Evolutionary conservation across 2,797 vertebrate genomes (phyloP).

Genomic region (Denticeps clupeoides): DNA sequence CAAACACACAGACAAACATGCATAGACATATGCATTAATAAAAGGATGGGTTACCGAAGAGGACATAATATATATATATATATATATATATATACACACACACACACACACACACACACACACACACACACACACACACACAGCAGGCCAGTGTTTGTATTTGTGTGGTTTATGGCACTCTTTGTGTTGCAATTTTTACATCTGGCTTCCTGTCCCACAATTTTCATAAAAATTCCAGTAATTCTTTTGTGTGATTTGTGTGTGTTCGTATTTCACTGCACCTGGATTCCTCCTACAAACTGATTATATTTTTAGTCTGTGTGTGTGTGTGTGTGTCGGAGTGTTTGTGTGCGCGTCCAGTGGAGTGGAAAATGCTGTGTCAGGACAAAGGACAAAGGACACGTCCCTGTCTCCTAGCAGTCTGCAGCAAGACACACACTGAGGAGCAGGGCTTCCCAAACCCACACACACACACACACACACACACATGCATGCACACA

Average conservation of each 20-base stretch:
- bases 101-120: background rate
- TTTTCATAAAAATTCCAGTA: too few relatives aligned
- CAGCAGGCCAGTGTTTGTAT: too few relatives aligned
- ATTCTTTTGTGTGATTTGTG: slow-evolving; percentile 9
- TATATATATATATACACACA: background rate
- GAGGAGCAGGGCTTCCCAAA: slow-evolving; percentile 4
- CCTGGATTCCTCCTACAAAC: too few relatives aligned
- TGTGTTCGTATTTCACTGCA: too few relatives aligned
- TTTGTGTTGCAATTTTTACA: too few relatives aligned
- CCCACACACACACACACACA: background rate
- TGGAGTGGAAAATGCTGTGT: slow-evolving; percentile 11
- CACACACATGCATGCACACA: background rate
- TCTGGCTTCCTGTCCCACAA: too few relatives aligned
- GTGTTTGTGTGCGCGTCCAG: background rate
- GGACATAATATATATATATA: background rate
- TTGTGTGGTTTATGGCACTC: too few relatives aligned
- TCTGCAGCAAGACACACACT: background rate
- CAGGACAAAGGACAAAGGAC: slow-evolving; percentile 18
- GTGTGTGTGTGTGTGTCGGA: background rate
- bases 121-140: background rate
- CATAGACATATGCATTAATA: slow-evolving; percentile 5
- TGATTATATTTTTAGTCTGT: too few relatives aligned
- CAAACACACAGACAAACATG: background rate
- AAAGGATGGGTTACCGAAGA: background rate
- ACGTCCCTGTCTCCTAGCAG: background rate